Conservation (phyloP, 2,797 vertebrate genomes). For the Leptoclinus maculatus region DNA sequence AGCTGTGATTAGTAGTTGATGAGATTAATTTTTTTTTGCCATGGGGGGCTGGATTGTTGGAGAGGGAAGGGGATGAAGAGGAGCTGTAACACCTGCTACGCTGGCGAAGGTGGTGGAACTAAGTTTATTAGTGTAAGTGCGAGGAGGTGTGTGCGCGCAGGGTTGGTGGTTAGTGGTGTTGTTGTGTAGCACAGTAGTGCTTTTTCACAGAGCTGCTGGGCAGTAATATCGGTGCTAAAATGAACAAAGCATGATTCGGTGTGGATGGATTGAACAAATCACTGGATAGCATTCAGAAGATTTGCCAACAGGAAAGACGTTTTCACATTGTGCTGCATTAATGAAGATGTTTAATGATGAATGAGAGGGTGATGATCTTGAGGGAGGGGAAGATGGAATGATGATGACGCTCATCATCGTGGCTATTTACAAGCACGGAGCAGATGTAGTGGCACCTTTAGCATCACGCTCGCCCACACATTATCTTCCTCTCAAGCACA, state of each 20-base stretch:
- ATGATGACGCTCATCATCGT: slow-evolving; percentile 62
- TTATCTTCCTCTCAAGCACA: slow-evolving; percentile 18
- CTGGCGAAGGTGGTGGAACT: slow-evolving; percentile 54
- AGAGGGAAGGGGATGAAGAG: slow-evolving; percentile 26
- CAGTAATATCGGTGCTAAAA: slow-evolving; percentile 18
- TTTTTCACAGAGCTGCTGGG: slow-evolving; percentile 19
- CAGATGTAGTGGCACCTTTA: slow-evolving; percentile 60
- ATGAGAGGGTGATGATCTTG: slow-evolving; percentile 37
- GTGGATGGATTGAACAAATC: slow-evolving; percentile 32
- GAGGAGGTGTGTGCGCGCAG: slow-evolving; percentile 27
- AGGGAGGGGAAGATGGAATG: slow-evolving; percentile 55
- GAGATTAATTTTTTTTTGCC: slow-evolving; percentile 64
- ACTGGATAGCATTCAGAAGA: slow-evolving; percentile 16
- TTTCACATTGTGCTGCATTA: slow-evolving; percentile 37
- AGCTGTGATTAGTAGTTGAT: slow-evolving; percentile 82
- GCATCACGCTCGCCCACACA: slow-evolving; percentile 32
- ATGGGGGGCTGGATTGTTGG: slow-evolving; percentile 52
- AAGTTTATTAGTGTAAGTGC: slow-evolving; percentile 47
- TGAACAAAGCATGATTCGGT: slow-evolving; percentile 30
- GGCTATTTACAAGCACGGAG: slow-evolving; percentile 63
- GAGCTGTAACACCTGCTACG: slow-evolving; percentile 70
- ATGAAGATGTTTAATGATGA: slow-evolving; percentile 50
- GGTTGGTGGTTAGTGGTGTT: not conserved
- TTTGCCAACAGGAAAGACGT: slow-evolving; percentile 40
- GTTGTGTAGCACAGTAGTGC: not conserved